These are phyloP conservation scores for Drosophila nigricruria DNA, from an alignment of 2,888 invertebrate genomes.

Conservation along the genomic window DNA sequence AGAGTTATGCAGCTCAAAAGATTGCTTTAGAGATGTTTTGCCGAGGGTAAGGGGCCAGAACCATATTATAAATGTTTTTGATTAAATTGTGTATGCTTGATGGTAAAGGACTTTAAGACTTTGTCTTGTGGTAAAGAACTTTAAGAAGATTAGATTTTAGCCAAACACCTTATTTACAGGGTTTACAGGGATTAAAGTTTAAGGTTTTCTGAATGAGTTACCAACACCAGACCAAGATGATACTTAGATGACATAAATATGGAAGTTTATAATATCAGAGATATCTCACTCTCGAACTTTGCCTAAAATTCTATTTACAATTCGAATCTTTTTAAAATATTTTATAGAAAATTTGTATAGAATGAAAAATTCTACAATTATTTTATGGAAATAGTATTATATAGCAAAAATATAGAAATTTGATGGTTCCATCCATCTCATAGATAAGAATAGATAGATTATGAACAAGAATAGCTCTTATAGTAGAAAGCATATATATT, in stretches of 20 bases:
- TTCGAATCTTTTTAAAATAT: no score
- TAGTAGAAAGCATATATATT: no score
- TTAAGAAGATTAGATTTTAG: not conserved
- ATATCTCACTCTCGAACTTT: not conserved
- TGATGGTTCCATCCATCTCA: no score
- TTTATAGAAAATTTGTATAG: no score
- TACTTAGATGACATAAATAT: not conserved
- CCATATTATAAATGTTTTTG: not conserved
- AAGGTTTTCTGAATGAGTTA: not conserved
- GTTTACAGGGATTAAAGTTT: not conserved
- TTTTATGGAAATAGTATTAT: no score
- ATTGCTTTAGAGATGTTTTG: not conserved
- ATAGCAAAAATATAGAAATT: no score
- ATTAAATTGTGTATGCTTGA: not conserved
- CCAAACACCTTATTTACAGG: not conserved
- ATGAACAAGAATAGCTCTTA: no score
- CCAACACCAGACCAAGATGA: not conserved
- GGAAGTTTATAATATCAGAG: not conserved
- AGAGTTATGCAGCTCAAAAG: conserved; percentile 14
- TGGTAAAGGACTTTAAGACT: not conserved
- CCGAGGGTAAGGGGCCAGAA: not conserved
- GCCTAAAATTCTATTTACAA: no score
- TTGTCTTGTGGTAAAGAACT: not conserved
- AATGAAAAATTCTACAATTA: no score
- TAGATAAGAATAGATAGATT: no score